phyloP scores from a whole-genome alignment of 1,140 invertebrate species.

The Dendroctonus ponderosae region DNA sequence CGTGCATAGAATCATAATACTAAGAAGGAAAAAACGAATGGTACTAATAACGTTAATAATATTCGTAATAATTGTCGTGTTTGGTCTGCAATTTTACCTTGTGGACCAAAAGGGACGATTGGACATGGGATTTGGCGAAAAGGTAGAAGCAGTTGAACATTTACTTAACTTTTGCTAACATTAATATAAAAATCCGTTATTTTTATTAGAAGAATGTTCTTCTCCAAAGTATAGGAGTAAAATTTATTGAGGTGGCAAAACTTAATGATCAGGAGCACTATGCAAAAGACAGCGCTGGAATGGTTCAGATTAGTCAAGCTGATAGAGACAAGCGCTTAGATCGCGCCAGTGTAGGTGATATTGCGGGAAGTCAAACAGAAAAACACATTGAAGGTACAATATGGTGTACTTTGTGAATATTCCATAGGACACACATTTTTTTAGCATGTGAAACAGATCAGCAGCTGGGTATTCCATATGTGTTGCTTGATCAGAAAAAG shows the following conservation, averaged over 20 bases:
- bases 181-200: slow-evolving; percentile 7
- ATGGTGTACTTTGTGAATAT: neutral
- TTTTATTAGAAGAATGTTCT: slow-evolving; percentile 18
- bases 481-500: slow-evolving; percentile 43
- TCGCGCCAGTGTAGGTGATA: too few relatives aligned
- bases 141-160: slow-evolving; percentile 24
- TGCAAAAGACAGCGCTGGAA: slow-evolving; percentile 7
- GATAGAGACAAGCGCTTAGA: slow-evolving; percentile 16
- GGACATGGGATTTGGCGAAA: slow-evolving; percentile 24
- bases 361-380: slow-evolving; percentile 19
- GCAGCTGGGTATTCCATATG: slow-evolving; percentile 47
- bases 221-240: slow-evolving; percentile 28
- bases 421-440: neutral
- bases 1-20: slow-evolving; percentile 43
- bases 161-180: neutral
- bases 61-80: slow-evolving; percentile 42
- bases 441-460: slow-evolving; percentile 40
- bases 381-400: slow-evolving; percentile 16
- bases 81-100: slow-evolving; percentile 46
- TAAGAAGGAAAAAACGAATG: slow-evolving; percentile 44
- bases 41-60: slow-evolving; percentile 41
- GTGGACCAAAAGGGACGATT: slow-evolving; percentile 34
- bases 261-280: slow-evolving; percentile 13
- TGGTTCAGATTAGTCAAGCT: slow-evolving; percentile 8
- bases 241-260: slow-evolving; percentile 33